Base-by-base conservation (phyloP, 1,140 invertebrate genomes). In the Dendroctonus ponderosae region DNA sequence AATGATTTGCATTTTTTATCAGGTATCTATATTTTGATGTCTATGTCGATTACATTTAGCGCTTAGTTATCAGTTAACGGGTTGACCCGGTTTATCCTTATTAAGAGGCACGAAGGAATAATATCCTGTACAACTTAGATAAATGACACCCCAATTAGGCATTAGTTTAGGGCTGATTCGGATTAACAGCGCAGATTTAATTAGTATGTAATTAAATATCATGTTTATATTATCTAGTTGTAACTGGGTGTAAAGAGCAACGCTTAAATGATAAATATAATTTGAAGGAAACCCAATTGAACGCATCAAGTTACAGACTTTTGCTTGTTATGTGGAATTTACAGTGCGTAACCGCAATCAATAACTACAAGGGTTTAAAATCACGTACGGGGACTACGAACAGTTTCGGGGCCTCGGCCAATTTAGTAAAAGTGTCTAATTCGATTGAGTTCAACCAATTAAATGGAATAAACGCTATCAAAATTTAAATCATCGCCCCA, bases 391-490 rank as follows among this genome's bases (percentile, higher is more conserved):
- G 26, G 26, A n/a, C 14, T 26, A 7, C 15, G 9, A 8, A 37
- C 26, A 38, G 39, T 42, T 58, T 56, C 44, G 40, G 9, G 56
- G 26, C 11, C 44, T 14, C 40, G 14, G 39, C 12, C 42, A 49
- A 49, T 60, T 50, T 49, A 49, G 49, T 60, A 60, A 60, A 60
- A 60, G 15, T 49, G 5, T 6, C 42, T 43, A 58, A 58, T 58
- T 58, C 56, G 9, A 44, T 44, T 58, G 9, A 43, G 56, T 43
- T 9, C 41, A 44, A 11, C 57, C 57, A 60, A 60, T 49, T 49
- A 60, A 60, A 60, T 60, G 9, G 54, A 43, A 57, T 57, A 57
- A 57, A n/a, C 41, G 54, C 9, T 57, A 57, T 57, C 39, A 49
- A 60, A 42, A 60, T 60, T 60, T 48, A 49, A 60, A 60, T 60